A percentile compares a stretch with the other conserved stretches of the same genome.
Conservation (phyloP, 2,797 vertebrate species). For the Rhinogobio ventralis region DNA sequence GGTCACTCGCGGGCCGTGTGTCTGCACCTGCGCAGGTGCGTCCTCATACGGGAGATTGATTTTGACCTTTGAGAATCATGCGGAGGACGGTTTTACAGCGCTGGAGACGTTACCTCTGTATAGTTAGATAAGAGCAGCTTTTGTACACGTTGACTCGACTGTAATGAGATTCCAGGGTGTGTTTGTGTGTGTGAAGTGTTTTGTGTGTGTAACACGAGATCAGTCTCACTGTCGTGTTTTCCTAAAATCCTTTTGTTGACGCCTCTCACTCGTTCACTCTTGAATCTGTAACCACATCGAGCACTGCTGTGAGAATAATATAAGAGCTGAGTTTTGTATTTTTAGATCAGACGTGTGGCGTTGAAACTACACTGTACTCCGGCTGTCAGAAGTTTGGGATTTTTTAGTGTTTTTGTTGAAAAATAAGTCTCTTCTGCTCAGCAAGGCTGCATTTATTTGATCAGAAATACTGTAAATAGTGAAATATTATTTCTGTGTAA, state of each 20-base stretch:
- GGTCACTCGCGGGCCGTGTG: too few relatives aligned
- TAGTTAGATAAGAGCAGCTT: slow-evolving; percentile 19
- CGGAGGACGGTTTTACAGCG: neutral
- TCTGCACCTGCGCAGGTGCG: too few relatives aligned
- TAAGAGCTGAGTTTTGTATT: too few relatives aligned
- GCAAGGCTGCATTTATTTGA: too few relatives aligned
- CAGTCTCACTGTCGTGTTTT: neutral
- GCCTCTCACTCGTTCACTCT: neutral
- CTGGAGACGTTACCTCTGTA: too few relatives aligned
- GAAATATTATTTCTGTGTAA: too few relatives aligned
- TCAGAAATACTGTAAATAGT: neutral
- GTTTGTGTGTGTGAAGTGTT: slow-evolving; percentile 15
- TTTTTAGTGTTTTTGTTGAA: neutral
- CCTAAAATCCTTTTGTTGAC: neutral
- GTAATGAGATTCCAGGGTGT: slow-evolving; percentile 37
- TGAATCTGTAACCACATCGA: neutral
- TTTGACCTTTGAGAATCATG: slow-evolving; percentile 60
- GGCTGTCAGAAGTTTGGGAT: too few relatives aligned
- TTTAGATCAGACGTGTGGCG: too few relatives aligned
- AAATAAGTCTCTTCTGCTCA: neutral
- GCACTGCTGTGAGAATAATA: neutral
- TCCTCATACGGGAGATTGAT: neutral
- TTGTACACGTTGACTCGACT: neutral
- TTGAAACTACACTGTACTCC: too few relatives aligned
- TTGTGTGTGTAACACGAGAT: slow-evolving; percentile 8